These are phyloP conservation scores for Seladonia tumulorum DNA, from an alignment of 2,888 invertebrate genomes.

Conservation along the genomic window DNA sequence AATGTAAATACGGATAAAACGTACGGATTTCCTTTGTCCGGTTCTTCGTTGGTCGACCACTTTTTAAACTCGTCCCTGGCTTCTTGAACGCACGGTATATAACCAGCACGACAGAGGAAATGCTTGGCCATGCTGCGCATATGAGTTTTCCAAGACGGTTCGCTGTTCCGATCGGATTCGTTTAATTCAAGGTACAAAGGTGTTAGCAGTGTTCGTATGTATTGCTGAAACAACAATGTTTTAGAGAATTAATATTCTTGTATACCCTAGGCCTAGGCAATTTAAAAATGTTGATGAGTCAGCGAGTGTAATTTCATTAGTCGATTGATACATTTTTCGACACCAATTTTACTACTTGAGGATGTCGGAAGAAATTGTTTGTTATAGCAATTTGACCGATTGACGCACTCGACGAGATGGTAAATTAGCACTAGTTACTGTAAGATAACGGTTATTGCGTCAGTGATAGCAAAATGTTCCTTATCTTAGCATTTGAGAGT, in stretches of 20 bases:
- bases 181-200: conserved; percentile 90
- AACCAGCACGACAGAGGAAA: conserved; percentile 91
- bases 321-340: too few species aligned
- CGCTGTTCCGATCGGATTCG: conserved; percentile 85
- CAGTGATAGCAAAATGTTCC: background rate
- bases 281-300: too few species aligned
- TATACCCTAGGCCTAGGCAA: background rate
- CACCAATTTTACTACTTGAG: background rate
- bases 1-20: conserved; percentile 81
- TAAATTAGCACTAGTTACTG: background rate
- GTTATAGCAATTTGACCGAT: background rate
- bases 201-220: conserved; percentile 88
- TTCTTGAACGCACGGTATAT: conserved; percentile 91
- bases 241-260: background rate
- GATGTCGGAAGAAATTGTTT: background rate
- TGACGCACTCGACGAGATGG: too few species aligned
- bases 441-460: background rate
- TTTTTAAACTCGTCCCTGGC: conserved; percentile 89
- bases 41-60: conserved; percentile 91
- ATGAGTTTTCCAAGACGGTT: conserved; percentile 89
- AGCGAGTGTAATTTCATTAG: too few species aligned
- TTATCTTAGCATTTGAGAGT: background rate
- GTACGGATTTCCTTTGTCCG: conserved; percentile 93
- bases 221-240: conserved; percentile 85
- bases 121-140: conserved; percentile 89